These are phyloP conservation scores for Simalia tracyae DNA, from an alignment of 2,797 vertebrate genomes.

Conservation along the genomic window DNA sequence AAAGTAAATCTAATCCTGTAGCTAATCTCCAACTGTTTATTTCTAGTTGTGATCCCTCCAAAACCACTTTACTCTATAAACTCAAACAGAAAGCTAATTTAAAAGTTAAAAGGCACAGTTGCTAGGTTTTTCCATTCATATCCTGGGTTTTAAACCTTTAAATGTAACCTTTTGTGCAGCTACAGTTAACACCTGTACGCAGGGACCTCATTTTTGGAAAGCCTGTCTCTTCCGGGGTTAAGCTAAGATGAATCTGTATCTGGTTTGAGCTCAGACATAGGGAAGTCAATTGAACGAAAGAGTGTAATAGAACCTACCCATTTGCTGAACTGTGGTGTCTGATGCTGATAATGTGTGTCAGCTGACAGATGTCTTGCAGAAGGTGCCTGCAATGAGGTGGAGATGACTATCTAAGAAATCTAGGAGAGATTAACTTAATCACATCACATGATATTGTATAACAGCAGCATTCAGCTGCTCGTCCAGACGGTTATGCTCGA, in stretches of 20 bases:
- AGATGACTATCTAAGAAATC: conserved; percentile 29
- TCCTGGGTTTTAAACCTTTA: not conserved
- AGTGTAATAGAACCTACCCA: not conserved
- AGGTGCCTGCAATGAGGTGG: conserved; percentile 27
- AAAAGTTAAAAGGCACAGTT: conserved; percentile 13
- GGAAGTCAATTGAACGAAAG: conserved; percentile 43
- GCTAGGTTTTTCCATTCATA: not conserved
- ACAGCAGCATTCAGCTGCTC: conserved; percentile 18
- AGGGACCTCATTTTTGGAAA: not conserved
- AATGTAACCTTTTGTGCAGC: conserved; percentile 21
- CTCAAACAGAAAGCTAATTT: conserved; percentile 17
- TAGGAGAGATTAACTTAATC: conserved; percentile 35
- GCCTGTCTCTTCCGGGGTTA: conserved; percentile 55
- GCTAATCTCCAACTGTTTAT: conserved; percentile 14
- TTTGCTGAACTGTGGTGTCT: conserved; percentile 51
- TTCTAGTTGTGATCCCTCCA: conserved; percentile 12
- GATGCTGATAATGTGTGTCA: conserved; percentile 54
- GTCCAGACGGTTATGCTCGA: conserved; percentile 13
- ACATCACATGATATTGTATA: conserved; percentile 27
- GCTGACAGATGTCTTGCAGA: conserved; percentile 51
- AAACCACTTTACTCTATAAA: not conserved
- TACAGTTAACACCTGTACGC: not conserved
- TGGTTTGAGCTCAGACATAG: conserved; percentile 50
- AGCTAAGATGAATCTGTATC: conserved; percentile 54
- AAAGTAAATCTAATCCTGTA: not conserved